Evolutionary conservation across 30 jellyfish, hydroid and myxozoan genomes (phyloP).

Genomic region (Chrysaora quinquecirrha): DNA sequence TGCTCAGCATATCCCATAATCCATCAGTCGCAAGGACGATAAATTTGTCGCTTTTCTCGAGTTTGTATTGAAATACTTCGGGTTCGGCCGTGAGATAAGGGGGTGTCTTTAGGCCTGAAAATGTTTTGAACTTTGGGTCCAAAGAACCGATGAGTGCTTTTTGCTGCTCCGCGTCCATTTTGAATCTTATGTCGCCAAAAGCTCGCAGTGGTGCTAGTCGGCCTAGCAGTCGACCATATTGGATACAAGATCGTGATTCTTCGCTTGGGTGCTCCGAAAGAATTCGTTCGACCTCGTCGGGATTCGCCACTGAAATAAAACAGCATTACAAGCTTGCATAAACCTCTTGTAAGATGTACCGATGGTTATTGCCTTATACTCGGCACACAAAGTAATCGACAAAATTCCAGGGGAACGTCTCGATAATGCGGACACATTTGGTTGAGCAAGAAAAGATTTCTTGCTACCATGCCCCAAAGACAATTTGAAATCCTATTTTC

Average conservation of each 20-base stretch:
- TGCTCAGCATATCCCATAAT: conserved; percentile 97
- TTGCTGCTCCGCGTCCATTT: conserved; percentile 77
- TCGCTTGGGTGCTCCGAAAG: conserved; percentile 90
- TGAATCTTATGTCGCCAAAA: conserved; percentile 93
- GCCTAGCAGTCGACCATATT: conserved; percentile 93
- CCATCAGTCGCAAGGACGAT: conserved; percentile 97
- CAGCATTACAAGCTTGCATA: no score
- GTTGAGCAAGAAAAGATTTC: no score
- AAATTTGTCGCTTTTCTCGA: conserved; percentile 80
- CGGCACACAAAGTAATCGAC: no score
- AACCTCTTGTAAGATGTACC: no score
- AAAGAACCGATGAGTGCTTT: conserved; percentile 49
- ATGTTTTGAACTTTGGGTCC: conserved; percentile 72
- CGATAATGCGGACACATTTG: no score
- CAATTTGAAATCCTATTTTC: no score
- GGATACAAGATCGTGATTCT: conserved; percentile 85
- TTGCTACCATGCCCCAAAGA: no score
- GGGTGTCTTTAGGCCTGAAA: conserved; percentile 80
- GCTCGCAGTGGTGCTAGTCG: conserved; percentile 98
- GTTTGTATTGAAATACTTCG: conserved; percentile 84
- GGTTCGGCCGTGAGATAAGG: conserved; percentile 98
- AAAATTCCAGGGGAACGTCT: no score
- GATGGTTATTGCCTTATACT: no score
- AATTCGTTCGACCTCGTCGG: conserved; percentile 89
- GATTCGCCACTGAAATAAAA: conserved; percentile 72